A percentile compares a stretch with the other conserved stretches of the same genome.
These are phyloP conservation scores for human DNA, from an alignment of 2,113 vertebrate species.

Conservation along the genomic window DNA sequence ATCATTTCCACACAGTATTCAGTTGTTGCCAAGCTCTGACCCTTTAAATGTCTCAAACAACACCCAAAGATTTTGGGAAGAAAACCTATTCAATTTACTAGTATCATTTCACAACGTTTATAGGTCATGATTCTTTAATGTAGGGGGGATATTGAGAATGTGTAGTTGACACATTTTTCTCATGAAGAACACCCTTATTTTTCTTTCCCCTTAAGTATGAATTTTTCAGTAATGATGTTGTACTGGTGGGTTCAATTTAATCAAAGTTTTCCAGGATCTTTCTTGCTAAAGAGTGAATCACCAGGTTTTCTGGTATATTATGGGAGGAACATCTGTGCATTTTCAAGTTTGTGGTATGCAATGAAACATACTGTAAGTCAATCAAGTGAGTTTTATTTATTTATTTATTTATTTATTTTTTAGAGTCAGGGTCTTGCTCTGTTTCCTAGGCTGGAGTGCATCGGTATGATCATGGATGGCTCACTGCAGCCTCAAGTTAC, in stretches of 20 bases:
- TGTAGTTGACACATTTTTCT: neutral
- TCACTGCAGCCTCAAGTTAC: too few species aligned
- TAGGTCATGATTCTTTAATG: neutral
- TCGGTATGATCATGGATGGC: too few species aligned
- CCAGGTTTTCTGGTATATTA: slow-evolving; percentile 18
- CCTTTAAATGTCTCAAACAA: slow-evolving; percentile 52
- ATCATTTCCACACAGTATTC: neutral
- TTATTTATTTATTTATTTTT: neutral
- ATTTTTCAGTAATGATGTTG: slow-evolving; percentile 58
- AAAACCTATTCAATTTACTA: neutral
- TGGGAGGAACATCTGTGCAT: neutral
- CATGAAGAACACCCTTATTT: slow-evolving; percentile 6
- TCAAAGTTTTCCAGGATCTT: slow-evolving; percentile 16
- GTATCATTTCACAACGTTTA: slow-evolving; percentile 50
- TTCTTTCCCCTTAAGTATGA: neutral
- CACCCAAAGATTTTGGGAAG: slow-evolving; percentile 21
- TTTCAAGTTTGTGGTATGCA: slow-evolving; percentile 2
- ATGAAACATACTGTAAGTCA: neutral
- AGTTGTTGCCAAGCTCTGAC: slow-evolving; percentile 23
- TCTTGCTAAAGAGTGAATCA: slow-evolving; percentile 33
- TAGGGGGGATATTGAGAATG: neutral
- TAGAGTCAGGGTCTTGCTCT: too few species aligned
- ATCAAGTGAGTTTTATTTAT: neutral
- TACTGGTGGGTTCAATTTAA: slow-evolving; percentile 4
- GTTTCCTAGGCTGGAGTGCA: too few species aligned